Evolutionary conservation across 2,113 vertebrate genomes (phyloP).

Genomic region (Rattus rattus): DNA sequence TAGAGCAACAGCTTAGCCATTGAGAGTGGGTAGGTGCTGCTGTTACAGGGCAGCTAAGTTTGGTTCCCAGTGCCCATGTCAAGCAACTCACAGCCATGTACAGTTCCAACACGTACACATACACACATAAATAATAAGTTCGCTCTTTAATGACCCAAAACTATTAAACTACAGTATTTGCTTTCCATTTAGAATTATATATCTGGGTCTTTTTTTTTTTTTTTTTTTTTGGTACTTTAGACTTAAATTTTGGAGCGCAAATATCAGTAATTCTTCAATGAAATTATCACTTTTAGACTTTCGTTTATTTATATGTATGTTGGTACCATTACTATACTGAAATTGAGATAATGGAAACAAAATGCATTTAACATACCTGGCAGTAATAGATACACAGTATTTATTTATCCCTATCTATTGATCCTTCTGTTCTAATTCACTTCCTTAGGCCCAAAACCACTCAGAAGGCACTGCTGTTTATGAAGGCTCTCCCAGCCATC

Average conservation of each 20-base stretch:
- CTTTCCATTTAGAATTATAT: not conserved
- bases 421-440: not conserved
- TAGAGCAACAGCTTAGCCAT: not conserved
- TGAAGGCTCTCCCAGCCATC: not conserved
- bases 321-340: not conserved
- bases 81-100: not conserved
- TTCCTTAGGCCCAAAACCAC: not conserved
- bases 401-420: not conserved
- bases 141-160: not conserved
- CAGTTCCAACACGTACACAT: not conserved
- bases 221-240: not conserved
- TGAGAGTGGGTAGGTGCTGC: not conserved
- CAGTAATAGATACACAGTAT: too few relatives aligned
- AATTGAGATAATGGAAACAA: not conserved
- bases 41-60: too few relatives aligned
- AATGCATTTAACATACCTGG: not conserved
- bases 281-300: not conserved
- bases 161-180: not conserved
- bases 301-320: not conserved
- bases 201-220: not conserved
- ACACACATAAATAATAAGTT: not conserved
- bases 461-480: not conserved
- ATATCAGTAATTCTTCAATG: not conserved
- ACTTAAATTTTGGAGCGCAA: not conserved
- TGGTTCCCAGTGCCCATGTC: not conserved